Evolutionary conservation across 2,113 vertebrate species (phyloP), one percentile per base, ranked within the genome.

Genomic region (Tetraodon nigroviridis): DNA sequence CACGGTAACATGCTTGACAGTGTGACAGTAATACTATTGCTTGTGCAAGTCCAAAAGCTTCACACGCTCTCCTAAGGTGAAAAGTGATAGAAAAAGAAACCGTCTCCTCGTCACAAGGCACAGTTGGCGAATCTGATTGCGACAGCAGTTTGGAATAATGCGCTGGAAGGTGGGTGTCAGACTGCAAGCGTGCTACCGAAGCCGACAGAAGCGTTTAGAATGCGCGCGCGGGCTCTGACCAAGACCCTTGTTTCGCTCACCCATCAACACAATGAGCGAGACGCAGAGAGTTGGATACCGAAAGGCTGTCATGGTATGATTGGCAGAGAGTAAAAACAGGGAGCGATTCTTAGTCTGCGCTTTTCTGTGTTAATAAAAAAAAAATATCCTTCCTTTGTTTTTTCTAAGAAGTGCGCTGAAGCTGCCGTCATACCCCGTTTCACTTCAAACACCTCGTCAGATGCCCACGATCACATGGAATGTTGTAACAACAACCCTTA

Each of bases 21-120:
- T 67, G 42, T 46, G 68, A 72, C 63, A 77, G 64, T 80, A 82
- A 86, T 76, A 83, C 82, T 81, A 78, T 71, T 74, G 76, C 77
- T 72, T 67, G 77, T 69, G 75, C 69, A 71, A 62, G 41, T 79
- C 51, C 50, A 5, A 63, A 84, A 87, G 78, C 82, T 58, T 78
- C 17, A 53, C 73, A 61, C 57, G n/a, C n/a, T 61, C 62, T 80
- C 68, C 75, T 67, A 67, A 51, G 41, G 64, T 69, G 58, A 69
- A 24, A 52, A 63, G 56, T 17, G 37, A 51, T n/a, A 37, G 3
- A 37, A 68, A 68, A 58, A 50, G 22, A 40, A 57, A n/a, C 59
- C 49, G 69, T 82, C 81, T 79, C 72, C 61, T 64, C 54, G 76
- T 53, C 22, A 73, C 63, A 90, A 90, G 88, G 89, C 88, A 90